Conservation (phyloP, 2,113 vertebrate genomes). For the Periophthalmodon schlosseri region DNA sequence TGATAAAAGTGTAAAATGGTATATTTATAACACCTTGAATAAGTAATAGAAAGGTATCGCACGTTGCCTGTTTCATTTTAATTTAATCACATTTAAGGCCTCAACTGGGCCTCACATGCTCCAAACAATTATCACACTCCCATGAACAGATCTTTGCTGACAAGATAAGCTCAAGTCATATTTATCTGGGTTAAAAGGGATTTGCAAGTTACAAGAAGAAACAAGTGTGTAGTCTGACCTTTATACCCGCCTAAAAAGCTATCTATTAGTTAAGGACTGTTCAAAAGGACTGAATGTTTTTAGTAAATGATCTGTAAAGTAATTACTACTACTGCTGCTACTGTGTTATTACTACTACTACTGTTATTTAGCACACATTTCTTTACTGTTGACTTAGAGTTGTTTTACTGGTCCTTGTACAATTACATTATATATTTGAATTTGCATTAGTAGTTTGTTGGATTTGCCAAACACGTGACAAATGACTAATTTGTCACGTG, state of each 20-base stretch:
- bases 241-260: slow-evolving; percentile 14
- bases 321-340: too few species aligned
- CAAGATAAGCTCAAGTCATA: slow-evolving; percentile 7
- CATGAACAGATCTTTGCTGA: slow-evolving; percentile 21
- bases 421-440: too few species aligned
- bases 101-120: slow-evolving; percentile 18
- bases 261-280: slow-evolving; percentile 2
- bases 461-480: too few species aligned
- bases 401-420: too few species aligned
- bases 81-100: slow-evolving; percentile 1
- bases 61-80: not conserved
- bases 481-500: too few species aligned
- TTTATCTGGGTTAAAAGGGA: not conserved
- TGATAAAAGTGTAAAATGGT: too few species aligned
- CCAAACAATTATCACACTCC: slow-evolving; percentile 5
- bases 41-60: not conserved
- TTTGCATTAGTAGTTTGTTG: too few species aligned
- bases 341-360: too few species aligned
- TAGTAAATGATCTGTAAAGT: too few species aligned
- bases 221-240: slow-evolving; percentile 24
- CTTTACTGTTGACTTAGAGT: too few species aligned
- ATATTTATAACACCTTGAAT: not conserved
- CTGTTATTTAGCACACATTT: too few species aligned
- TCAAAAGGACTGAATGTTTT: too few species aligned
- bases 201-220: slow-evolving; percentile 5